Conservation (phyloP, 2,888 invertebrate genomes). For the Periphyllus acericola region DNA sequence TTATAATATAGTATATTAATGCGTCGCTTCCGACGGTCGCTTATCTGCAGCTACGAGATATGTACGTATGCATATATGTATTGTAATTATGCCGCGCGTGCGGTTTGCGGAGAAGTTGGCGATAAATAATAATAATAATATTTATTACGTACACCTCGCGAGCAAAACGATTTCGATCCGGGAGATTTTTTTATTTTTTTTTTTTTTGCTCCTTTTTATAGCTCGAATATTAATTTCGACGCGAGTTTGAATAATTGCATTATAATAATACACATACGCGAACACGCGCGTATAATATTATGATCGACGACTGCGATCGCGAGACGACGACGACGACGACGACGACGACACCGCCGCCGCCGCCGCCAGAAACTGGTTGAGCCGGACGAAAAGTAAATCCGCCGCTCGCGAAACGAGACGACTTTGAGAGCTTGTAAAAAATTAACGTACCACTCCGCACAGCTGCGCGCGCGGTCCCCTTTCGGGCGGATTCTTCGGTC, state of each 20-base stretch:
- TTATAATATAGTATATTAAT: neutral
- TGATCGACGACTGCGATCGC: neutral
- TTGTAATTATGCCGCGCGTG: neutral
- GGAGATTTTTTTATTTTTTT: neutral
- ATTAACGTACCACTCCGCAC: neutral
- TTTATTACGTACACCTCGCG: neutral
- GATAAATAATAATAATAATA: constrained; percentile 9
- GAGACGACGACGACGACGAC: too few species aligned
- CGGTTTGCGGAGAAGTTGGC: neutral
- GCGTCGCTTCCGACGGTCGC: neutral
- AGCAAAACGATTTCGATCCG: constrained; percentile 2
- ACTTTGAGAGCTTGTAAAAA: neutral
- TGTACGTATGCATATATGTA: neutral
- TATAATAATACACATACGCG: neutral
- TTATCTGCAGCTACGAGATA: neutral
- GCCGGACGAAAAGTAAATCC: neutral
- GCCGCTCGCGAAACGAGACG: neutral
- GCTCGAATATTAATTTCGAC: constrained; percentile 22
- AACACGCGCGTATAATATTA: neutral
- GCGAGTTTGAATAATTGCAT: neutral
- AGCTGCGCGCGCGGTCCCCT: neutral
- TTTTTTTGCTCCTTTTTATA: neutral
- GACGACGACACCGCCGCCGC: too few species aligned
- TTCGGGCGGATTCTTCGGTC: neutral
- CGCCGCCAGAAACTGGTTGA: neutral